Base-by-base conservation (phyloP, 2,113 vertebrate species). In the Nycticebus coucang region DNA sequence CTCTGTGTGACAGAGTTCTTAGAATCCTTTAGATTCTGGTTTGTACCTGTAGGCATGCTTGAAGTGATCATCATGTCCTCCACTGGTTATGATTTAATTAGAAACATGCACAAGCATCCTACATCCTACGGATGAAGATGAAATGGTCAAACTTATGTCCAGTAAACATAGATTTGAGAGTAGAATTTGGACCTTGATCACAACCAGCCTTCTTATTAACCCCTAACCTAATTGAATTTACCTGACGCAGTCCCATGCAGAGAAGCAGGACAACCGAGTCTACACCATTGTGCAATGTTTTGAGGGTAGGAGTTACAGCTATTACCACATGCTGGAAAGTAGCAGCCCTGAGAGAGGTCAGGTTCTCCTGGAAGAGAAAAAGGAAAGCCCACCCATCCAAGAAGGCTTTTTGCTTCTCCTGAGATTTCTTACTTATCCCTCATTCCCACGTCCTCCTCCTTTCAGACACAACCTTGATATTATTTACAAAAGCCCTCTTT, bases 111-210 rank as follows among this genome's bases (percentile, higher is more conserved):
- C 18, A 71, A 18, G 35, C 79, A 41, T 41, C 45, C 8, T 8
- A 8, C 45, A 93, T 90, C 45, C 57, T 94, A 64, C 21, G 85
- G 60, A 79, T 82, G 68, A 90, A 74, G 30, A 85, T 60, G 55
- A 75, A 96, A 96, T 80, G 45, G 24, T 93, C 84, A 96, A 69
- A 37, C 79, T 86, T 77, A 60, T 82, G 94, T 95, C 50, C 18
- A 78, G 66, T 81, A 89, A 92, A 93, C 45, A 82, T n/a, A 68
- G 62, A 91, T 14, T 68, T 12, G 26, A 87, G 1, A 71, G 78
- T 19, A 95, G 26, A 79, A 28, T 72, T 79, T 91, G 18, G 59
- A 91, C 18, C 57, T 91, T 96, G 59, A 59, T 68, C 53, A 66
- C 45, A 71, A 21, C 59, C 53, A 81, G 33, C 13, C 53, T 95